Evolutionary conservation across 2,888 invertebrate genomes (phyloP), one percentile per base, ranked within the genome.

Genomic region (Liodrosophila aerea): DNA sequence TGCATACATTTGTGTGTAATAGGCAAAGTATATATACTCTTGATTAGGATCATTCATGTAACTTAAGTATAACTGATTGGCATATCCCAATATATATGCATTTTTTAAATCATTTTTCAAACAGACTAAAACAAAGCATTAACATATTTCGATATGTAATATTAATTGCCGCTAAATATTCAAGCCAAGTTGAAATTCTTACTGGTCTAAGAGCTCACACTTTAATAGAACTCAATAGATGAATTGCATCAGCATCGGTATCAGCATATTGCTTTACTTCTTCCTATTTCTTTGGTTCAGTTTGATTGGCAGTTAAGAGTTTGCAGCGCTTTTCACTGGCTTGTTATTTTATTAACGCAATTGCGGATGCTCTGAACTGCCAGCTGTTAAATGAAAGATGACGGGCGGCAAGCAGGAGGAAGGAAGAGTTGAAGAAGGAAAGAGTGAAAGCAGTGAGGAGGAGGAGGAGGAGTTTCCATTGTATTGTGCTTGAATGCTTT

Each of bases 271-370:
- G 3, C 5, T 22, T 22, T 22, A 22, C 18, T 49, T 49, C 9
- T 36, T 13, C 16, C 13, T 39, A 51, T 51, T 7, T 16, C 1
- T 33, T 40, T 8, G 34, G 27, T 40, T 57, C 49, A 43, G 61
- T 71, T 73, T 83, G 81, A 80, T 77, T 76, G 73, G 60, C 68
- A 56, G 56, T 43, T 63, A 41, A 47, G 39, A 60, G 54, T 40
- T 52, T 22, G 30, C 44, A 36, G 57, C 57, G 22, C 22, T 22
- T 22, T 22, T 2, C 22, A 4, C 3, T 5, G 2, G 41, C 43
- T 37, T 52, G 50, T 13, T 47, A 12, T 78, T 81, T 75, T 73
- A 81, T 77, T 72, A 73, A 76, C 71, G 64, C 71, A 51, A 68
- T 64, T 72, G 60, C 60, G 47, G 49, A 56, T 50, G 27, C 36